Base-by-base conservation (phyloP, 1,140 invertebrate species). In the Drosophila trapezifrons region DNA sequence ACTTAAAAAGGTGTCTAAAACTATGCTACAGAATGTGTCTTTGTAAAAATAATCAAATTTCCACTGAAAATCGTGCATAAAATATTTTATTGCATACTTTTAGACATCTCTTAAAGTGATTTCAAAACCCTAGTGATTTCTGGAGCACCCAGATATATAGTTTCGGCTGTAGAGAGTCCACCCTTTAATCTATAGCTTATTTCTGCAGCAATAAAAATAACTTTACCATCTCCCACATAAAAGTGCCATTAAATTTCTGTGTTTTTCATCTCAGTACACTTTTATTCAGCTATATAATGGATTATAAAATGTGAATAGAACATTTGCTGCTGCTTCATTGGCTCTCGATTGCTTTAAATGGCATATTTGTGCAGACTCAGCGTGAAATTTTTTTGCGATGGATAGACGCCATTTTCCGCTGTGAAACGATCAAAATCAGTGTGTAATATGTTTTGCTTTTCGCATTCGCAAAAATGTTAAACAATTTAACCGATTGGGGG, bases 381-480 rank as follows among this genome's bases (percentile, higher is more conserved):
- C 76, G 75, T 80, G 54, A 83, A 83, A 64, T 49, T 69, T 51
- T 51, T 51, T 47, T 32, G 20, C 40, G 40, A 63, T 64, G 58
- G 56, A 38, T 67, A 57, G 65, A 46, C 49, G 22, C 29, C 45
- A 74, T 74, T 56, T 43, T 10, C 18, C 8, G 29, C 49, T 18
- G 37, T 20, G 20, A 72, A 66, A 52, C 58, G 58, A 80, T 83
- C 59, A 74, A 89, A 87, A 87, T 87, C 85, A 76, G 62, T 71
- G 84, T 89, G 80, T 75, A 75, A 75, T 75, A 83, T 83, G 79
- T 78, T 78, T 49, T 73, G 43, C 20, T 65, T 47, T 58, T 45
- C 37, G 63, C 42, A 58, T 54, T 80, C 43, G 58, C 62, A 45
- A 60, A 82, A 78, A 75, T 87, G 58, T 71, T 75, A n/a, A 55